Evolutionary conservation across 2,113 vertebrate species (phyloP).

Genomic region (Leucopsar rothschildi): DNA sequence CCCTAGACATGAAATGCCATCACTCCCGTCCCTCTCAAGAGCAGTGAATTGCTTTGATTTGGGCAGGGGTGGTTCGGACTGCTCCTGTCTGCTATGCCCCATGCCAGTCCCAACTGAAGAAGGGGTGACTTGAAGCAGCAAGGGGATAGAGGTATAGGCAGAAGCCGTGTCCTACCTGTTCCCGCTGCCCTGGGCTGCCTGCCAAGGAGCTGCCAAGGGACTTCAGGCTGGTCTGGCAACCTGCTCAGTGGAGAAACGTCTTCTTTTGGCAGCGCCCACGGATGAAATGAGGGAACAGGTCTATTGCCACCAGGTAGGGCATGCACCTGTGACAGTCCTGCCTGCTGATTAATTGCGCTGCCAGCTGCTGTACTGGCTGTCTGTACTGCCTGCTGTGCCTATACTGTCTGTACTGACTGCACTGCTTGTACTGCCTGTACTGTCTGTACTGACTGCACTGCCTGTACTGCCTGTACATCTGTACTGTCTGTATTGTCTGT

Average conservation of each 20-base stretch:
- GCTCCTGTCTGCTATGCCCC: not conserved
- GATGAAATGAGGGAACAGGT: too few relatives aligned
- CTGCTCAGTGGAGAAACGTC: not conserved
- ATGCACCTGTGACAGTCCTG: not conserved
- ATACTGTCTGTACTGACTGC: not conserved
- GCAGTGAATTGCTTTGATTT: not conserved
- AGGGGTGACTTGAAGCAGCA: not conserved
- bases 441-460: too few relatives aligned
- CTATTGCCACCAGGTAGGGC: too few relatives aligned
- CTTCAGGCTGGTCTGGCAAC: rapidly evolving
- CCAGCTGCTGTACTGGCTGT: not conserved
- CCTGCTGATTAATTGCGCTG: too few relatives aligned
- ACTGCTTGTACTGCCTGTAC: not conserved
- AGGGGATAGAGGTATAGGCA: not conserved
- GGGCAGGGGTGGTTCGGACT: rapidly evolving
- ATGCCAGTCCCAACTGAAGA: not conserved
- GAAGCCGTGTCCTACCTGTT: not conserved
- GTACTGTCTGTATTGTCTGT: too few relatives aligned
- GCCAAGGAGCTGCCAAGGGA: rapidly evolving
- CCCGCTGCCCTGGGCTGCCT: rapidly evolving
- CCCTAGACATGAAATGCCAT: rapidly evolving
- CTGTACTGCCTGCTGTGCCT: not conserved
- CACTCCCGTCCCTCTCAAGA: rapidly evolving
- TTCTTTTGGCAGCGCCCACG: too few relatives aligned
- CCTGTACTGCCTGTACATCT: too few relatives aligned